Evolutionary conservation across 2,113 vertebrate species (phyloP).

Genomic region (Psilopogon haemacephalus): DNA sequence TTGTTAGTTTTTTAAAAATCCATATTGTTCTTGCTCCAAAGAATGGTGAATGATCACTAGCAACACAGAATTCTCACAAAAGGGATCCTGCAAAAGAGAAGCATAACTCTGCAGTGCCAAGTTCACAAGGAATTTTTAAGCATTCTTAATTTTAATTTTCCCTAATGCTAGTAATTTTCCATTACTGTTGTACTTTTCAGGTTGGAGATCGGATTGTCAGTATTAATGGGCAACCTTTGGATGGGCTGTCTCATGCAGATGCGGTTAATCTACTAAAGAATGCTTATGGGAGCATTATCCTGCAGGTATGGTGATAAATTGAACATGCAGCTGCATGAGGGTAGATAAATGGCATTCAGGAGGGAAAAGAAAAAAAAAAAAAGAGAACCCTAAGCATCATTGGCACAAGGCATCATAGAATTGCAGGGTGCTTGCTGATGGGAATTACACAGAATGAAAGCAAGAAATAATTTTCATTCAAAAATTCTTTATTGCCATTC

Average conservation of each 20-base stretch:
- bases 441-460: slow-evolving; percentile 73
- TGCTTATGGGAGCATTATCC: slow-evolving; percentile 85
- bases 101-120: slow-evolving; percentile 29
- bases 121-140: slow-evolving; percentile 65
- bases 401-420: slow-evolving; percentile 55
- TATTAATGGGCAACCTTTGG: slow-evolving; percentile 88
- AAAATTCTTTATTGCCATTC: slow-evolving; percentile 70
- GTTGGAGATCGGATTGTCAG: slow-evolving; percentile 96
- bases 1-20: background rate
- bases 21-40: background rate
- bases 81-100: slow-evolving; percentile 58
- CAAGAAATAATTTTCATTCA: slow-evolving; percentile 76
- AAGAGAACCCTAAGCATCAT: slow-evolving; percentile 23
- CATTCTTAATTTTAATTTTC: slow-evolving; percentile 75
- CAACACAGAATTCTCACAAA: slow-evolving; percentile 38
- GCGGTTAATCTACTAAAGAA: slow-evolving; percentile 93
- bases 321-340: slow-evolving; percentile 64
- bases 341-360: slow-evolving; percentile 74
- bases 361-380: background rate
- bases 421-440: slow-evolving; percentile 56
- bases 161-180: slow-evolving; percentile 75
- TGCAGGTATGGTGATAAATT: slow-evolving; percentile 85
- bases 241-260: slow-evolving; percentile 87
- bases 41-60: background rate
- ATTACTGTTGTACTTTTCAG: slow-evolving; percentile 74